phyloP scores from a whole-genome alignment of 2,888 invertebrate genomes.

The Oeneis ivallda region DNA sequence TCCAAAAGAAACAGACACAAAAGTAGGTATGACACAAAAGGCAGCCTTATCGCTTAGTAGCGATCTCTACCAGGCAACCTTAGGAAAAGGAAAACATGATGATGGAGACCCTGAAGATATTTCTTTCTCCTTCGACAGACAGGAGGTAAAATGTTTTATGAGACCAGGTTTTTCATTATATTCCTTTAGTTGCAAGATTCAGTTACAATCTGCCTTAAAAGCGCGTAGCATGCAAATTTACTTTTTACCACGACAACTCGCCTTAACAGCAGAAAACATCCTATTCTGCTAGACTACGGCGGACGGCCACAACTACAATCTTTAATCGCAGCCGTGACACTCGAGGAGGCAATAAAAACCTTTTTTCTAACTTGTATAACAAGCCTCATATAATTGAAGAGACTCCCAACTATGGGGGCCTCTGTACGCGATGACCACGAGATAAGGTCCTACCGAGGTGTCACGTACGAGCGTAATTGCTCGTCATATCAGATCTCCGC shows the following conservation, averaged over 20 bases:
- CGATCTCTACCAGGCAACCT: too few relatives aligned
- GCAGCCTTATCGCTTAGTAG: too few relatives aligned
- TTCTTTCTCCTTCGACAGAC: background rate
- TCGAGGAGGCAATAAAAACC: constrained; percentile 41
- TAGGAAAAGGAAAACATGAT: too few relatives aligned
- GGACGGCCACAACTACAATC: constrained; percentile 19
- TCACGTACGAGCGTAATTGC: constrained; percentile 80
- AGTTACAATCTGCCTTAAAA: background rate
- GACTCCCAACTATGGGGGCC: constrained; percentile 54
- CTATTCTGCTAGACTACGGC: constrained; percentile 11
- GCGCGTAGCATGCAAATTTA: constrained; percentile 7
- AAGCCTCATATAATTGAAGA: constrained; percentile 62
- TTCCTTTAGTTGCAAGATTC: background rate
- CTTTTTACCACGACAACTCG: background rate
- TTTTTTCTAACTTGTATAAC: constrained; percentile 45
- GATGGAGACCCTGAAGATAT: background rate
- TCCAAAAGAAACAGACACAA: too few relatives aligned
- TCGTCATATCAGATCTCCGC: constrained; percentile 61
- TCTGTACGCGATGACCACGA: constrained; percentile 54
- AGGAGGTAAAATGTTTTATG: background rate
- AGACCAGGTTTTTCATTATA: background rate
- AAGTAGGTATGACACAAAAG: too few relatives aligned
- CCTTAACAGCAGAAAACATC: constrained; percentile 11
- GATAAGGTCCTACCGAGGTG: constrained; percentile 54
- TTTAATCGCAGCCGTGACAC: constrained; percentile 39